phyloP scores from a whole-genome alignment of 2,888 invertebrate genomes.

The Sceliomorpha sp. region DNA sequence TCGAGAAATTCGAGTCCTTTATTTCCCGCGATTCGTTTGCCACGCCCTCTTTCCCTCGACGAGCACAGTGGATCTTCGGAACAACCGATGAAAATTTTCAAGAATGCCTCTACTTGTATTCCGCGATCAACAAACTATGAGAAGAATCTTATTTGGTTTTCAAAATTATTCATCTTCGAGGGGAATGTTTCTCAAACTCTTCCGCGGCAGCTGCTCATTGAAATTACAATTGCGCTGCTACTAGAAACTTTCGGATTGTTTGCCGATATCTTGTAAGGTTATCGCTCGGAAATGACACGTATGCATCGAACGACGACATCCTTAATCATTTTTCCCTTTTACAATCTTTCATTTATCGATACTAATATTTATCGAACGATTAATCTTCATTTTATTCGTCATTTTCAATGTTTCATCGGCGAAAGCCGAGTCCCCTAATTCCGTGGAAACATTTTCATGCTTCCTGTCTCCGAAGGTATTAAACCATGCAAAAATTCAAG shows the following conservation, averaged over 20 bases:
- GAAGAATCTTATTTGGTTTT: conserved; percentile 42
- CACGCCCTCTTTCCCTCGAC: conserved; percentile 29
- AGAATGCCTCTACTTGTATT: conserved; percentile 38
- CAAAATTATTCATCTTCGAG: conserved; percentile 39
- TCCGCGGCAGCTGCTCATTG: conserved; percentile 14
- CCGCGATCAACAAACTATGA: conserved; percentile 31
- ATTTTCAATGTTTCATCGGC: too few species aligned
- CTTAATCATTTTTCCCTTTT: too few species aligned
- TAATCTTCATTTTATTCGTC: too few species aligned
- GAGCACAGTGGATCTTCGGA: conserved; percentile 12
- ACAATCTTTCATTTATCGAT: too few species aligned
- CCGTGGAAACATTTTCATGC: too few species aligned
- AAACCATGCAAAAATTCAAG: conserved; percentile 6
- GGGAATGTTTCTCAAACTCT: conserved; percentile 19
- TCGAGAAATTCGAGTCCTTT: conserved; percentile 68
- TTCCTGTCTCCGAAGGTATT: conserved; percentile 9
- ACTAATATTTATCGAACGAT: neutral
- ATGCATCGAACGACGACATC: neutral
- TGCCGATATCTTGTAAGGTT: neutral
- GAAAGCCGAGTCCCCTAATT: too few species aligned
- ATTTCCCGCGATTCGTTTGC: conserved; percentile 62
- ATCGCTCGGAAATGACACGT: conserved; percentile 12
- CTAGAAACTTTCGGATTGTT: conserved; percentile 5
- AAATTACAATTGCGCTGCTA: conserved; percentile 15
- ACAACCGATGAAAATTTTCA: conserved; percentile 35